These are phyloP conservation scores for Willowsia nigromaculata DNA, from an alignment of 2,888 invertebrate species.

Conservation along the genomic window DNA sequence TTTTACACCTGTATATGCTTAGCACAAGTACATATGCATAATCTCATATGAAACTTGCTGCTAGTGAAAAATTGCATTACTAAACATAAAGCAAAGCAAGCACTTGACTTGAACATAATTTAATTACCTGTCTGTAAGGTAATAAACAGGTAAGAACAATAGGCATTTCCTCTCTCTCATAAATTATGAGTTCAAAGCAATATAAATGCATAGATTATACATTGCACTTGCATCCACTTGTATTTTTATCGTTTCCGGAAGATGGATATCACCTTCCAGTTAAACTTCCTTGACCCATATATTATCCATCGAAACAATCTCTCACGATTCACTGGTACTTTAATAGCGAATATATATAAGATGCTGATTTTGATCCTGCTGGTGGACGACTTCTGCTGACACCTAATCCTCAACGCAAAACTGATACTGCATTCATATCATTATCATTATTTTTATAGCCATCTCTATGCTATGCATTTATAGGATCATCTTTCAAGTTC, in stretches of 20 bases:
- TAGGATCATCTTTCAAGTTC: conserved; percentile 67
- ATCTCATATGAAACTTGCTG: background rate
- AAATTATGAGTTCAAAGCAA: too few species aligned
- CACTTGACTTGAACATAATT: too few species aligned
- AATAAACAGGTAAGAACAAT: background rate
- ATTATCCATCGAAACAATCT: too few species aligned
- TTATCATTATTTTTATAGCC: background rate
- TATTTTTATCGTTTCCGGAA: conserved; percentile 11
- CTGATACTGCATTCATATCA: conserved; percentile 14
- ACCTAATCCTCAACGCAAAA: conserved; percentile 38
- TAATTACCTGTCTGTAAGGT: background rate
- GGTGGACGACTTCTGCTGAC: conserved; percentile 40
- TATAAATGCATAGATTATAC: too few species aligned
- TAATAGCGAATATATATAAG: too few species aligned
- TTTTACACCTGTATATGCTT: background rate
- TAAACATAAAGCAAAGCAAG: too few species aligned
- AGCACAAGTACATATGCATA: too few species aligned
- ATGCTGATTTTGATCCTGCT: background rate
- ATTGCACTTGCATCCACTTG: too few species aligned
- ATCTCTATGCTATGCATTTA: conserved; percentile 52
- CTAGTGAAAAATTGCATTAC: too few species aligned
- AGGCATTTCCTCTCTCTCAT: too few species aligned
- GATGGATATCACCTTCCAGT: background rate
- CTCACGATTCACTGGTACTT: too few species aligned
- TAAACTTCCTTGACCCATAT: conserved; percentile 60